Evolutionary conservation across 2,888 invertebrate genomes (phyloP).

Genomic region (Drosophila phalerata): DNA sequence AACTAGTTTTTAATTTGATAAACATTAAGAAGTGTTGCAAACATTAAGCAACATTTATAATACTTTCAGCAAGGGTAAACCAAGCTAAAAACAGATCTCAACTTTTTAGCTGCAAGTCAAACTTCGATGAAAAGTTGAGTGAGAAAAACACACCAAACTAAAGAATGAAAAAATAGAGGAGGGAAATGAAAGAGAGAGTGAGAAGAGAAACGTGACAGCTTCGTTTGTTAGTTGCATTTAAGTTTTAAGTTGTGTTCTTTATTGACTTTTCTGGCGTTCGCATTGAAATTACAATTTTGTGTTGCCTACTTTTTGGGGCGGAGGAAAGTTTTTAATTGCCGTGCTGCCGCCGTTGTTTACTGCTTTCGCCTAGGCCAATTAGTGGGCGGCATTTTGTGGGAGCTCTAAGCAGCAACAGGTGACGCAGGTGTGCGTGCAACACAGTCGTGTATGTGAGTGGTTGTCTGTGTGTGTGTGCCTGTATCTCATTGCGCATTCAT

Average conservation of each 20-base stretch:
- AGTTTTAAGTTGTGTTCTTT: conserved; percentile 66
- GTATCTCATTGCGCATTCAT: conserved; percentile 72
- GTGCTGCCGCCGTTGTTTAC: conserved; percentile 19
- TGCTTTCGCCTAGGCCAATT: conserved; percentile 51
- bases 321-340: conserved; percentile 47
- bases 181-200: conserved; percentile 4
- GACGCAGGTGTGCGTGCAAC: conserved; percentile 27
- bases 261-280: conserved; percentile 57
- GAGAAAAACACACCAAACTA: conserved; percentile 58
- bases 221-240: conserved; percentile 60
- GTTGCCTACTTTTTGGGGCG: conserved; percentile 56
- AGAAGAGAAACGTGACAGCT: conserved; percentile 16
- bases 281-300: conserved; percentile 47
- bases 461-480: conserved; percentile 19
- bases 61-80: conserved; percentile 40
- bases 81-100: conserved; percentile 28
- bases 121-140: conserved; percentile 73
- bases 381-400: conserved; percentile 48
- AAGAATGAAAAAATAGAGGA: conserved; percentile 1
- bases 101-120: conserved; percentile 66
- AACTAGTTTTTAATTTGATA: conserved; percentile 5
- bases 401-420: conserved; percentile 61
- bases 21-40: conserved; percentile 14
- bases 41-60: conserved; percentile 36
- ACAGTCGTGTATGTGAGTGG: not conserved